Conservation (phyloP, 1,140 invertebrate genomes). For the Hylyphantes graminicola region DNA sequence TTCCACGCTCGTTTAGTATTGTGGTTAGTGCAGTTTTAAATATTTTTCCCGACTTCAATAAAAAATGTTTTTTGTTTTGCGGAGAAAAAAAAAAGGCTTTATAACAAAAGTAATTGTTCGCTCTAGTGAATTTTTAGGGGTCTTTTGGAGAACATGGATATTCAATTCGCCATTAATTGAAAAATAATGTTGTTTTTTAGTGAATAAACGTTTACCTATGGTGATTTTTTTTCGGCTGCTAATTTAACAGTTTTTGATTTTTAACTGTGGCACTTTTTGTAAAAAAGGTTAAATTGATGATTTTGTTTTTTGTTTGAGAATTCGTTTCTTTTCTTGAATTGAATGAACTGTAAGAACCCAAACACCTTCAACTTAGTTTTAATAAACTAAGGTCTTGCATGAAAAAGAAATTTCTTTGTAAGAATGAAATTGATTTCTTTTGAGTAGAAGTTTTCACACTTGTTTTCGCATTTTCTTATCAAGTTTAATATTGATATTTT, state of each 20-base stretch:
- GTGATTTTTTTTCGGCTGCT: conserved; percentile 27
- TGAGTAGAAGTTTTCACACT: too few relatives aligned
- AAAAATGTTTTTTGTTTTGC: conserved; percentile 14
- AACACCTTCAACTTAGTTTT: too few relatives aligned
- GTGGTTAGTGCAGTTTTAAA: conserved; percentile 49
- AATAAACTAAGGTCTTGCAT: too few relatives aligned
- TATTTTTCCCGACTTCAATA: not conserved
- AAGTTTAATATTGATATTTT: too few relatives aligned
- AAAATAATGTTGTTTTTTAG: conserved; percentile 37
- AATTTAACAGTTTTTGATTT: conserved; percentile 33
- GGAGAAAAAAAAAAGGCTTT: conserved; percentile 23
- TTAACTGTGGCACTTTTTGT: not conserved
- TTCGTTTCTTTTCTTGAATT: not conserved
- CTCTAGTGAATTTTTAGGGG: conserved; percentile 27
- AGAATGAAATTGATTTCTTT: too few relatives aligned
- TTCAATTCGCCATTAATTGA: conserved; percentile 44
- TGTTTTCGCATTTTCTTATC: too few relatives aligned
- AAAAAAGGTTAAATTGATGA: not conserved
- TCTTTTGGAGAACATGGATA: conserved; percentile 10
- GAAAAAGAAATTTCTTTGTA: too few relatives aligned
- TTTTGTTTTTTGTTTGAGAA: not conserved
- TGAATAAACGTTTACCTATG: conserved; percentile 18
- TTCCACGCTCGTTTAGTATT: conserved; percentile 17
- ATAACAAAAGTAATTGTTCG: conserved; percentile 55
- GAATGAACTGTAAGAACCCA: too few relatives aligned